Evolutionary conservation across 2,797 vertebrate species (phyloP), one percentile per base, ranked within the genome.

Genomic region (Orestias chungarensis): DNA sequence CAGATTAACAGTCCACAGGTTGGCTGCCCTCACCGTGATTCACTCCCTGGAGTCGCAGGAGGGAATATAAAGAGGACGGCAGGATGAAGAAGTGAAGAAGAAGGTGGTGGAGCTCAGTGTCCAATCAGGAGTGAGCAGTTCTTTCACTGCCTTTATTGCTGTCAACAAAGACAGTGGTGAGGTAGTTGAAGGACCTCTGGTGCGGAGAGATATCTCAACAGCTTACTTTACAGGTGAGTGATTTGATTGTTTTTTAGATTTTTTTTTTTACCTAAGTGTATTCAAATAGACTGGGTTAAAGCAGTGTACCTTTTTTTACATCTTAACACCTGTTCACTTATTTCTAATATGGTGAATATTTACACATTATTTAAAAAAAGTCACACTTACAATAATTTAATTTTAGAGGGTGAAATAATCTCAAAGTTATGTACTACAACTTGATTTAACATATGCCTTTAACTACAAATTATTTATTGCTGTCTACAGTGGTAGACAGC

Each of bases 101-200:
- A 93, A 84, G 40, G 88, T 95, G 54, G 66, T 95, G 79, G 79
- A 94, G n/a, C 79, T 95, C 66, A 96, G 95, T 73, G 64, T 94
- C 62, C 91, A 95, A 49, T 93, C 93, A 67, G 94, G 94, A 82
- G 93, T 96, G 70, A 93, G 95, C 89, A 95, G 95, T 59, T 80
- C 89, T 47, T 93, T 93, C 77, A 96, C 95, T 1, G 91, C 95
- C 27, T 96, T 95, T 73, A 85, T 95, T 11, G 94, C 92, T 3
- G 78, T 96, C 70, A 90, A 93, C 80, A 95, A 92, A 75, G 83
- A 83, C 10, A 69, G 75, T 2, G 76, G 85, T 1, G 6, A 92
- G 35, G 40, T 84, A 0, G 61, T 95, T 31, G 76, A 91, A 65
- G 92, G 93, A 10, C 92, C 94, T 9, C 65, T 95, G 78, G 4